Evolutionary conservation across 92 coral and sea anemone species (phyloP).

Genomic region (Epizoanthus scotinus): DNA sequence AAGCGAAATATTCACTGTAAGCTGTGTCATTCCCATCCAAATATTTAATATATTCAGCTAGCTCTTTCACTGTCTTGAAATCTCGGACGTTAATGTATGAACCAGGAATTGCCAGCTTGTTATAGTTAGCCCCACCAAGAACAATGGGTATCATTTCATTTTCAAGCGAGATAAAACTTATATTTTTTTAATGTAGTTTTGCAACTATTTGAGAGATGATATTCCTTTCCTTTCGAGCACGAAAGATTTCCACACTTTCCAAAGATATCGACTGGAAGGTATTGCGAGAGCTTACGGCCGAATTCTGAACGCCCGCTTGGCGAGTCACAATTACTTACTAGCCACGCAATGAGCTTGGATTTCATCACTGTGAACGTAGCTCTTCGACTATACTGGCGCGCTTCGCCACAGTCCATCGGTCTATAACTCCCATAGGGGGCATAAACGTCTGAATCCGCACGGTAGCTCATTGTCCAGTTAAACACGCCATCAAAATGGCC

Average conservation of each 20-base stretch:
- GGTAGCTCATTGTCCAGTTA: constrained; percentile 66
- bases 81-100: constrained; percentile 60
- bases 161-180: constrained; percentile 60
- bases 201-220: constrained; percentile 41
- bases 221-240: constrained; percentile 35
- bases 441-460: constrained; percentile 55
- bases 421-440: constrained; percentile 57
- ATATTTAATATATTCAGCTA: constrained; percentile 50
- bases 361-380: constrained; percentile 25
- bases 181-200: constrained; percentile 35
- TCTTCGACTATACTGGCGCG: not conserved
- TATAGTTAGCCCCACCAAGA: constrained; percentile 61
- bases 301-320: constrained; percentile 39
- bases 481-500: constrained; percentile 40
- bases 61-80: constrained; percentile 50
- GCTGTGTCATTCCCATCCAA: constrained; percentile 44
- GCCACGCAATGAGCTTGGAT: constrained; percentile 50
- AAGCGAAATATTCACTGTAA: constrained; percentile 50
- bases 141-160: constrained; percentile 67
- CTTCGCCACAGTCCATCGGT: constrained; percentile 38
- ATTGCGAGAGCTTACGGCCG: constrained; percentile 31
- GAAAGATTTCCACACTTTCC: constrained; percentile 49
- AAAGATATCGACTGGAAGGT: constrained; percentile 46
- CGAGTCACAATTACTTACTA: constrained; percentile 47
- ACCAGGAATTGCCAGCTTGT: constrained; percentile 51